Evolutionary conservation across 1,140 invertebrate genomes (phyloP), one percentile per base, ranked within the genome.

Genomic region (Nasonia giraulti): DNA sequence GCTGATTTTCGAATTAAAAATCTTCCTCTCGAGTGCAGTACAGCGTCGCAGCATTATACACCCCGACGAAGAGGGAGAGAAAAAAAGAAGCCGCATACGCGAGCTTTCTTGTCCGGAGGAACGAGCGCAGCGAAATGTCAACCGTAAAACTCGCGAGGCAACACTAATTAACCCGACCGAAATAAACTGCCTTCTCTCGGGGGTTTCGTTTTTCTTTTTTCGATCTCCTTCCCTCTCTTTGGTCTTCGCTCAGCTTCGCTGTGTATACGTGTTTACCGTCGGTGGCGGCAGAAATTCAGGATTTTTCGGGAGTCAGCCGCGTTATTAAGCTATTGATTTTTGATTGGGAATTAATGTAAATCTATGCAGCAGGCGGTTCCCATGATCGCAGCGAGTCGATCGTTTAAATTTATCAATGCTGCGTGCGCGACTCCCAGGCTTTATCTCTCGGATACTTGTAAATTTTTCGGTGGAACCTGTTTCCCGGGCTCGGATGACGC

Each of bases 101-200:
- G 77, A 81, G 86, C 84, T 81, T 79, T 80, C 76, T 84, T 80
- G 83, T 84, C 87, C 77, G 47, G 37, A 62, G 14, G 86, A 89
- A 88, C 91, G 68, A 84, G 77, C 85, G 77, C 85, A 90, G 88
- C 87, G 90, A 93, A 92, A 92, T 93, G 91, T 92, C 92, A 93
- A 92, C 91, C 90, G 91, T 92, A 92, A 93, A 92, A 91, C 92
- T 92, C 91, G 90, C 91, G 90, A 92, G 91, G 89, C 91, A 92
- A 91, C 92, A 91, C 91, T 93, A 93, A 93, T 93, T 93, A 93
- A 93, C 91, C 91, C 91, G 90, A 92, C 91, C 89, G 88, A 92
- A 92, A 93, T 92, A 92, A 92, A 92, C 91, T 92, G 91, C 90
- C 87, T 89, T 87, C 88, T 88, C 84, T 84, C 87, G 87, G 71